These are phyloP conservation scores for Ictidomys tridecemlineatus DNA, from an alignment of 2,113 vertebrate genomes.

Conservation along the genomic window DNA sequence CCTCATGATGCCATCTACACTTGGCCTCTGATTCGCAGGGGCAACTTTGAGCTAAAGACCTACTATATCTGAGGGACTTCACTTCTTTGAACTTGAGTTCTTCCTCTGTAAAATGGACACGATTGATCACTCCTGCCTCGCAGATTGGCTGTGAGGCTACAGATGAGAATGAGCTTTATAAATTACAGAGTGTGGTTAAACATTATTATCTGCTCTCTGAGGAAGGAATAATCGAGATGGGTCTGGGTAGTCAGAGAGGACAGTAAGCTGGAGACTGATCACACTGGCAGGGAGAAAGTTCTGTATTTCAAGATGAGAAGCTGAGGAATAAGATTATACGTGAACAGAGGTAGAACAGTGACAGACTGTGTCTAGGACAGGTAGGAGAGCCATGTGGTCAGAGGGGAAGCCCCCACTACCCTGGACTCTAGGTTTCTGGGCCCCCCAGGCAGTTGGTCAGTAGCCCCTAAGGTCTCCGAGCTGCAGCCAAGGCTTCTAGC, in stretches of 20 bases:
- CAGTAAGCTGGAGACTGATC: not conserved
- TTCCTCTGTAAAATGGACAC: not conserved
- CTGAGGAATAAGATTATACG: not conserved
- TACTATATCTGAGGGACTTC: not conserved
- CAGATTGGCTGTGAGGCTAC: not conserved
- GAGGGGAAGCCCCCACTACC: not conserved
- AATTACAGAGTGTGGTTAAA: not conserved
- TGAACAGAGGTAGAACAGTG: not conserved
- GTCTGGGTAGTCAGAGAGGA: not conserved
- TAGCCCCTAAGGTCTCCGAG: not conserved
- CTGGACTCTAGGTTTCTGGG: not conserved
- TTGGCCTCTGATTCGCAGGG: not conserved
- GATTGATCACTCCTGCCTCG: not conserved
- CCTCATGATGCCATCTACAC: not conserved
- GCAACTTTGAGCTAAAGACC: not conserved
- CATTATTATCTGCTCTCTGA: not conserved
- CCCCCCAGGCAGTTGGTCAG: not conserved
- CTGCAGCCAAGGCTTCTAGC: not conserved
- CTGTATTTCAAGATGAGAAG: constrained; percentile 14
- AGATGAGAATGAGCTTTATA: not conserved
- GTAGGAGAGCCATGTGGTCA: not conserved
- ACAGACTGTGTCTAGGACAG: not conserved
- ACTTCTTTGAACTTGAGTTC: constrained; percentile 3
- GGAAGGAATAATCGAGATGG: not conserved
- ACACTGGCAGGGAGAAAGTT: not conserved